These are phyloP conservation scores for Troides aeacus DNA, from an alignment of 2,888 invertebrate species.

Conservation along the genomic window DNA sequence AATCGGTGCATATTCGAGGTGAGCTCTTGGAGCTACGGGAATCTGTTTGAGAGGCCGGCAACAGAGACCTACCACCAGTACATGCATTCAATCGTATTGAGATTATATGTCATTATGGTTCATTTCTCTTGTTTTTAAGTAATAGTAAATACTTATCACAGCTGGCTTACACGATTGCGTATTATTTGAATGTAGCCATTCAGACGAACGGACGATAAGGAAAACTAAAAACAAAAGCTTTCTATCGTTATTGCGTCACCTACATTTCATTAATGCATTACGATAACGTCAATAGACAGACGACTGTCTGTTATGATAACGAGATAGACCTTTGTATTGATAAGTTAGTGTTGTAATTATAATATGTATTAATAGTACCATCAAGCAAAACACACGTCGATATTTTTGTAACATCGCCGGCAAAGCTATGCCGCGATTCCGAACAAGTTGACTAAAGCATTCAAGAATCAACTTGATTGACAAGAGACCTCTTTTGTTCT, in stretches of 20 bases:
- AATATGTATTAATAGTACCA: constrained; percentile 6
- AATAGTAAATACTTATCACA: constrained; percentile 16
- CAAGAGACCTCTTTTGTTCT: too few species aligned
- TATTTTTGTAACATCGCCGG: background rate
- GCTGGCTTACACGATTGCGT: constrained; percentile 2
- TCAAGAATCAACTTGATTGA: background rate
- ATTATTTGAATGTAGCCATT: constrained; percentile 20
- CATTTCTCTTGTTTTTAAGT: constrained; percentile 11
- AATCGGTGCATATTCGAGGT: too few species aligned
- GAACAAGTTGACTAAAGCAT: background rate
- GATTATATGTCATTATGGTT: background rate
- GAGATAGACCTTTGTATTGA: constrained; percentile 10
- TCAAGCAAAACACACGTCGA: background rate
- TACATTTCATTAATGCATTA: constrained; percentile 23
- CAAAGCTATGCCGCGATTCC: background rate
- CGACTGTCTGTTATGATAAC: constrained; percentile 16
- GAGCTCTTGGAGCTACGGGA: too few species aligned
- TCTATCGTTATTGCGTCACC: constrained; percentile 14
- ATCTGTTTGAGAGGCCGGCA: too few species aligned
- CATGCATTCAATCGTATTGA: background rate
- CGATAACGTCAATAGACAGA: constrained; percentile 17
- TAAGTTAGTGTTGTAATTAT: constrained; percentile 8
- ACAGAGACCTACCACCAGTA: too few species aligned
- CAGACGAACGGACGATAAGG: constrained; percentile 20
- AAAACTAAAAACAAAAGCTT: constrained; percentile 27